Conservation (phyloP, 2,888 invertebrate genomes). For the Argynnis bischoffii region DNA sequence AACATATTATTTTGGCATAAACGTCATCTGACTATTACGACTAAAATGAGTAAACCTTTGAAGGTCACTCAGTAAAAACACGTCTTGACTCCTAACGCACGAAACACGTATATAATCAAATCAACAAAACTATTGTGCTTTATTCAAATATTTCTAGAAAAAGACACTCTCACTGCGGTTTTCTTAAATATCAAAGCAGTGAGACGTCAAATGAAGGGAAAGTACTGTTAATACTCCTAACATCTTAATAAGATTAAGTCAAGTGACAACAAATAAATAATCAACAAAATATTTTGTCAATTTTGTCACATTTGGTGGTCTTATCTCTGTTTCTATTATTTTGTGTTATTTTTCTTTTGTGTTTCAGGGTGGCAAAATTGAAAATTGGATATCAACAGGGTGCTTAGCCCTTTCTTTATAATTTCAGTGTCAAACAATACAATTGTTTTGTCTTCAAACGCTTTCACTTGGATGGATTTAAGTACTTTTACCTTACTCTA, state of each 20-base stretch:
- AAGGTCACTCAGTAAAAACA: too few species aligned
- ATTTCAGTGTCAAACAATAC: constrained; percentile 44
- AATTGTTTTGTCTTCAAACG: constrained; percentile 53
- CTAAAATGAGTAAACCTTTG: too few species aligned
- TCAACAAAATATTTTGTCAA: constrained; percentile 77
- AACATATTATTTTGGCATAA: too few species aligned
- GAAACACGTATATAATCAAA: too few species aligned
- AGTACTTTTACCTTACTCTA: constrained; percentile 19
- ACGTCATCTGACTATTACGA: too few species aligned
- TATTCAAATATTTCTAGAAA: neutral
- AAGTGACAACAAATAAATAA: constrained; percentile 57
- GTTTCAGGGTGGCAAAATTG: constrained; percentile 42
- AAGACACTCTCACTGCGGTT: constrained; percentile 37
- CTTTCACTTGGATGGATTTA: constrained; percentile 44
- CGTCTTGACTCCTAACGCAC: too few species aligned
- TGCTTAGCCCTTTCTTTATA: constrained; percentile 45
- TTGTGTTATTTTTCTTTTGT: constrained; percentile 32
- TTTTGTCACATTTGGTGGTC: constrained; percentile 75
- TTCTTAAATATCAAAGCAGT: constrained; percentile 45
- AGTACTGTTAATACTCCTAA: constrained; percentile 51
- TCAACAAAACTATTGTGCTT: neutral
- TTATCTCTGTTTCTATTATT: constrained; percentile 46
- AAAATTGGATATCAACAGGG: constrained; percentile 75
- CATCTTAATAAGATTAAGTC: constrained; percentile 50
- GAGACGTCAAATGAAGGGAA: constrained; percentile 43